These are phyloP conservation scores for Schizopygopsis pylzovi DNA, from an alignment of 2,797 vertebrate genomes.

Conservation along the genomic window DNA sequence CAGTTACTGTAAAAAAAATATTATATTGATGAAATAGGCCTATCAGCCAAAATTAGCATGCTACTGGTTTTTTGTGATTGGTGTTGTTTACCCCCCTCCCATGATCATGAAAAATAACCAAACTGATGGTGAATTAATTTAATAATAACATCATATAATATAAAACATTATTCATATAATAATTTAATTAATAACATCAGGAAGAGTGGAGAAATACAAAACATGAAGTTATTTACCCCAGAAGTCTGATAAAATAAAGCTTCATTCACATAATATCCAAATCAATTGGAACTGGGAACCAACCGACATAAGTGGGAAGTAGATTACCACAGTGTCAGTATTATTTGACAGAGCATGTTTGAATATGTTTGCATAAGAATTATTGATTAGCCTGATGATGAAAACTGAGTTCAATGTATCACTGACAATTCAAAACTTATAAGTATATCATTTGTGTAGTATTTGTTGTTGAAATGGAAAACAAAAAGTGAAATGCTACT, in stretches of 20 bases:
- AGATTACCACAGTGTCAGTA: background rate
- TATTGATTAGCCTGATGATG: background rate
- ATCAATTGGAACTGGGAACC: slow-evolving; percentile 2
- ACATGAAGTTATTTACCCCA: background rate
- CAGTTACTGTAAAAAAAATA: background rate
- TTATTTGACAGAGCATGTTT: background rate
- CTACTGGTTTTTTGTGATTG: background rate
- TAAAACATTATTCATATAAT: no score
- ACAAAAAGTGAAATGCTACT: background rate
- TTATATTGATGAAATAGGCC: background rate
- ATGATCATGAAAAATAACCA: background rate
- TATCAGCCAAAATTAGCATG: background rate
- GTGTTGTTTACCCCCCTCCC: background rate
- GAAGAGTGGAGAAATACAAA: background rate
- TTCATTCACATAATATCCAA: background rate
- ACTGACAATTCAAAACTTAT: background rate
- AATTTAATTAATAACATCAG: no score
- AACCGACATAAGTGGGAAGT: slow-evolving; percentile 3
- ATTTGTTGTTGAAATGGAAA: background rate
- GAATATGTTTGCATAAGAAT: slow-evolving; percentile 35
- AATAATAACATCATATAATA: background rate
- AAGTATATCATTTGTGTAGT: background rate
- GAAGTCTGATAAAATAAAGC: background rate
- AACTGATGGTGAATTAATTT: background rate
- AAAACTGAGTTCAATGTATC: background rate